Conservation (phyloP, 2,797 vertebrate species). For the Lateolabrax maculatus region DNA sequence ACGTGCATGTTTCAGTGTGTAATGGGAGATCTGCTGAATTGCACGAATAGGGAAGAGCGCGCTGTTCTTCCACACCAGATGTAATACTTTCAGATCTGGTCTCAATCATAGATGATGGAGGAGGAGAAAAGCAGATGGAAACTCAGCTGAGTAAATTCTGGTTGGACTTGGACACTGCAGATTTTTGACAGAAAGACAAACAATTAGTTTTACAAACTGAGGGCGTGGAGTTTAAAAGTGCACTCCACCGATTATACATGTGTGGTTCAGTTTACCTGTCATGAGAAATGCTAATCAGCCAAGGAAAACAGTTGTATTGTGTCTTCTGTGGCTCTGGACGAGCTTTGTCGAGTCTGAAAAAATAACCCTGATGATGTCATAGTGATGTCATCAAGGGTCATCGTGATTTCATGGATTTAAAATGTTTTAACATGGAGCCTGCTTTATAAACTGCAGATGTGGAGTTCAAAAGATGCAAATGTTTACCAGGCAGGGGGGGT, state of each 20-base stretch:
- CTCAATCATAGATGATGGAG: slow-evolving; percentile 23
- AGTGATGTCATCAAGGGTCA: slow-evolving; percentile 10
- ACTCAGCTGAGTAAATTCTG: slow-evolving; percentile 18
- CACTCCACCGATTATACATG: background rate
- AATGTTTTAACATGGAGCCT: background rate
- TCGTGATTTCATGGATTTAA: background rate
- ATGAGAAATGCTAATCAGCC: background rate
- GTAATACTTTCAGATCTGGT: slow-evolving; percentile 29
- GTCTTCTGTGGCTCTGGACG: background rate
- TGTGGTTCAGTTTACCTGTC: background rate
- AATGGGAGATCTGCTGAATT: slow-evolving; percentile 36
- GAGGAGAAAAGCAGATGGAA: slow-evolving; percentile 20
- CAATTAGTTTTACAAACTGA: background rate
- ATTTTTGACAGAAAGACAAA: slow-evolving; percentile 8
- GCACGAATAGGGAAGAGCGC: slow-evolving; percentile 1
- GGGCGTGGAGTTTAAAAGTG: background rate
- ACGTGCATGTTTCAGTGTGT: slow-evolving; percentile 27
- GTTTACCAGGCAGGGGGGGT: background rate
- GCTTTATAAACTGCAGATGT: background rate
- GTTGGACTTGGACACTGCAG: background rate
- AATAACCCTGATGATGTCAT: background rate
- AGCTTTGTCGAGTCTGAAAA: background rate
- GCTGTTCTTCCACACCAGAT: slow-evolving; percentile 20
- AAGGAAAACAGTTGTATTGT: background rate
- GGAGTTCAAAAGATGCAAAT: background rate